phyloP scores from a whole-genome alignment of 2,113 vertebrate genomes.

The Gambusia holbrooki region DNA sequence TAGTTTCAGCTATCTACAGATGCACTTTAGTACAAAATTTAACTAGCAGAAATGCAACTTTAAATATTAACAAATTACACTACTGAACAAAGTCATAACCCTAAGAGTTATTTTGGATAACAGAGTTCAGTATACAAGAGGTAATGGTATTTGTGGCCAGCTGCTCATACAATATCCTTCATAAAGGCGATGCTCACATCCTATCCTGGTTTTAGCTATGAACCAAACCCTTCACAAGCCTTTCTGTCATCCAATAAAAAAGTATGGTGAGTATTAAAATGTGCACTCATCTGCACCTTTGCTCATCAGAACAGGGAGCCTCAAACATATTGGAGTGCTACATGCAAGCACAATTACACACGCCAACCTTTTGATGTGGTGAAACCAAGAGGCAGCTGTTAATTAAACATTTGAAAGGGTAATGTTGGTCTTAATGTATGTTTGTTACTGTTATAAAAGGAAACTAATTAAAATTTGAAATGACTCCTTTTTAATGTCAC shows the following conservation, averaged over 20 bases:
- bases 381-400: slow-evolving; percentile 78
- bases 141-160: neutral
- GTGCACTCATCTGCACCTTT: slow-evolving; percentile 52
- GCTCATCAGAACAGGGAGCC: slow-evolving; percentile 28
- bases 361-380: slow-evolving; percentile 72
- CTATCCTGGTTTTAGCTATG: neutral
- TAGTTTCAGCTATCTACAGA: too few species aligned
- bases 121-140: slow-evolving; percentile 1
- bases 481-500: slow-evolving; percentile 72
- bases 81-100: too few species aligned
- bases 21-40: too few species aligned
- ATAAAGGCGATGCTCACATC: slow-evolving; percentile 10
- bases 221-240: slow-evolving; percentile 10
- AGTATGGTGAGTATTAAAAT: slow-evolving; percentile 24
- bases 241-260: slow-evolving; percentile 36
- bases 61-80: too few species aligned
- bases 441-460: slow-evolving; percentile 76
- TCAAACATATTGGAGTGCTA: slow-evolving; percentile 33
- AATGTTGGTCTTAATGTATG: slow-evolving; percentile 75
- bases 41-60: too few species aligned
- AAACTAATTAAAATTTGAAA: slow-evolving; percentile 80
- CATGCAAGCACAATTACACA: slow-evolving; percentile 17
- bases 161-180: slow-evolving; percentile 23
- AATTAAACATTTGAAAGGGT: slow-evolving; percentile 83
- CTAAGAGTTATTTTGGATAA: neutral